A percentile compares a stretch with the other conserved stretches of the same genome.
Evolutionary conservation across 2,888 invertebrate species (phyloP).

Genomic region (Mallateleia sp.): DNA sequence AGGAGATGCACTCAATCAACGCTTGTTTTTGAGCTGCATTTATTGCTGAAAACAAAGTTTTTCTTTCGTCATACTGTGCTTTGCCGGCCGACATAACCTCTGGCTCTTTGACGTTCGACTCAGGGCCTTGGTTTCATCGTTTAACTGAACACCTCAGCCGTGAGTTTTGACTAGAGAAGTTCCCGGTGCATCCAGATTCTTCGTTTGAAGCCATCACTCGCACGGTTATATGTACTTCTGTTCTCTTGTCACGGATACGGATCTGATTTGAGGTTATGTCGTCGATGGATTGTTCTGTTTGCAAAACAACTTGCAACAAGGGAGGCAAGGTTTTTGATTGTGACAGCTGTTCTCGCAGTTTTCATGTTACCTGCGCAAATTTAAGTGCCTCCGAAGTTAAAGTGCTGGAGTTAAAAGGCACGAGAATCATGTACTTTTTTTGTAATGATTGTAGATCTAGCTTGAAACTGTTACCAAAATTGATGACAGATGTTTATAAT

Average conservation of each 20-base stretch:
- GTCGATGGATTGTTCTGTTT: not conserved
- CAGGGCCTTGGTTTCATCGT: not conserved
- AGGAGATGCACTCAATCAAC: constrained; percentile 1
- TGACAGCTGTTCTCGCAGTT: not conserved
- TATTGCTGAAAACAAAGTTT: not conserved
- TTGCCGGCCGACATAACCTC: too few species aligned
- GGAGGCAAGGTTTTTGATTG: not conserved
- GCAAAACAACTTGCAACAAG: not conserved
- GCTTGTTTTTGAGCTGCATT: not conserved
- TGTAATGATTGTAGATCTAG: not conserved
- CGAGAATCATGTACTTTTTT: not conserved
- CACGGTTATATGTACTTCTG: too few species aligned
- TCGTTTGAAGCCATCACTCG: too few species aligned
- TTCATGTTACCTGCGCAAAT: not conserved
- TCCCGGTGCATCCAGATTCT: too few species aligned
- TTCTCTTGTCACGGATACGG: too few species aligned
- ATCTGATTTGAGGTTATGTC: not conserved
- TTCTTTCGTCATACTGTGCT: not conserved
- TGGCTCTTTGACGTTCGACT: not conserved
- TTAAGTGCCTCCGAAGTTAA: not conserved
- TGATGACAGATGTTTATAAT: constrained; percentile 12
- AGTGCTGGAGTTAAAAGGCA: not conserved
- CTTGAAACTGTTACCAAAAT: not conserved
- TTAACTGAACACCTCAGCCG: too few species aligned
- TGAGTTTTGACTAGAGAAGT: too few species aligned